A percentile compares a stretch with the other conserved stretches of the same genome.
phyloP scores from a whole-genome alignment of 1,140 invertebrate genomes.

The Leptestheria dahalacensis region DNA sequence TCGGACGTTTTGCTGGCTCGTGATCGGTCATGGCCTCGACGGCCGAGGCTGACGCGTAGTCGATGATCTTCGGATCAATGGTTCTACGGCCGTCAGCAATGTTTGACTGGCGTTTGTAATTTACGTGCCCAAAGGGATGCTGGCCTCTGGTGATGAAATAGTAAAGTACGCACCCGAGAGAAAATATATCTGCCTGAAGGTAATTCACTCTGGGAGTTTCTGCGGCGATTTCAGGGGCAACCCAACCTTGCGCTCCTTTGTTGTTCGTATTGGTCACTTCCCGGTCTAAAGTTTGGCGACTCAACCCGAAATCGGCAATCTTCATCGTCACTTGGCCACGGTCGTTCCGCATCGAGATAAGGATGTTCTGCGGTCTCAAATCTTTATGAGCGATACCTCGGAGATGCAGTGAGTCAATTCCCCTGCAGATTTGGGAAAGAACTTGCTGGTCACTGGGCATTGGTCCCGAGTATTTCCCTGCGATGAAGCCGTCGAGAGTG shows the following conservation, averaged over 20 bases:
- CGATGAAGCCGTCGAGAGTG: not conserved
- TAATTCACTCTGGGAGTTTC: not conserved
- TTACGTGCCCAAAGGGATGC: not conserved
- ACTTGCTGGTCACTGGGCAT: not conserved
- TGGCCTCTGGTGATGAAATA: not conserved
- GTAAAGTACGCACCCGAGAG: not conserved
- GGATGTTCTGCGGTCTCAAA: not conserved
- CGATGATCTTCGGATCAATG: not conserved
- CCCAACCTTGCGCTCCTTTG: not conserved
- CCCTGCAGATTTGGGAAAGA: not conserved
- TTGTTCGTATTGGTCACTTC: not conserved
- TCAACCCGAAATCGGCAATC: not conserved
- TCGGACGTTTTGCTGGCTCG: not conserved
- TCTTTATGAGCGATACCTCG: not conserved
- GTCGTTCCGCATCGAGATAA: not conserved
- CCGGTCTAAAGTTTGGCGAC: not conserved
- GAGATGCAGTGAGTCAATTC: not conserved
- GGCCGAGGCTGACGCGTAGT: not conserved
- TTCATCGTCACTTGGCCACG: not conserved
- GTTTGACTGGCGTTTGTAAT: not conserved
- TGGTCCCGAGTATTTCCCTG: not conserved
- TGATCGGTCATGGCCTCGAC: not conserved
- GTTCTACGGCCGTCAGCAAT: not conserved
- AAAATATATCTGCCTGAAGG: not conserved
- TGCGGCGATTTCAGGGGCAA: not conserved